Base-by-base conservation (phyloP, 2,888 invertebrate species). In the Dryomyza anilis region DNA sequence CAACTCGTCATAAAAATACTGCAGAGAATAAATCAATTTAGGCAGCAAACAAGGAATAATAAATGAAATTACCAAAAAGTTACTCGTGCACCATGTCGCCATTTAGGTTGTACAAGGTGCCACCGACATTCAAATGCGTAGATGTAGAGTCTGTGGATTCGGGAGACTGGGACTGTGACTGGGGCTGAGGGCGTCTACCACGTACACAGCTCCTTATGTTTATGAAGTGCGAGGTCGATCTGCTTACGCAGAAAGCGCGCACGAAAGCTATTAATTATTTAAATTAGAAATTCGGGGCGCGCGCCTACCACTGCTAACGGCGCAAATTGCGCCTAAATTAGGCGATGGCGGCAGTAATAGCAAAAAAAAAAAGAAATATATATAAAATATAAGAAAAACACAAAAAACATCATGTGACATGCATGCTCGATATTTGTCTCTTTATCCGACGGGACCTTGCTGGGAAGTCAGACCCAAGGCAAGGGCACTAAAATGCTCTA, bases 241-340 rank as follows among this genome's bases (percentile, higher is more conserved):
- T 55, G 55, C 36, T 55, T 55, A 55, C 55, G 23, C 14, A 14
- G 14, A 16, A 29, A 45, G 46, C 27, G 58, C 58, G 58, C 45
- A 58, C 45, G 58, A 58, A 45, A 6, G 43, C 45, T 58, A 58
- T 58, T 58, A 58, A 58, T 58, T 58, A 58, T 58, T 58, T 45
- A 58, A 58, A 58, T 58, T 58, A 16, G 58, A 29, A 27, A 58
- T 29, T 23, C 45, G 58, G 25, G 30, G 16, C 19, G 58, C 23
- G 16, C 30, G 27, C 58, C 19, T 10, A 16, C 12, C 27, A 25
- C 5, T 45, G 6, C 45, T 45, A 25, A 58, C 27, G 12, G 46
- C 45, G 58, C 46, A 58, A 58, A 58, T 58, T 45, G 19, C 25
- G 45, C 43, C 46, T 45, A 58, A 46, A 58, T 58, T 45, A 58